Evolutionary conservation across 2,797 vertebrate genomes (phyloP).

Genomic region (Parambassis ranga): DNA sequence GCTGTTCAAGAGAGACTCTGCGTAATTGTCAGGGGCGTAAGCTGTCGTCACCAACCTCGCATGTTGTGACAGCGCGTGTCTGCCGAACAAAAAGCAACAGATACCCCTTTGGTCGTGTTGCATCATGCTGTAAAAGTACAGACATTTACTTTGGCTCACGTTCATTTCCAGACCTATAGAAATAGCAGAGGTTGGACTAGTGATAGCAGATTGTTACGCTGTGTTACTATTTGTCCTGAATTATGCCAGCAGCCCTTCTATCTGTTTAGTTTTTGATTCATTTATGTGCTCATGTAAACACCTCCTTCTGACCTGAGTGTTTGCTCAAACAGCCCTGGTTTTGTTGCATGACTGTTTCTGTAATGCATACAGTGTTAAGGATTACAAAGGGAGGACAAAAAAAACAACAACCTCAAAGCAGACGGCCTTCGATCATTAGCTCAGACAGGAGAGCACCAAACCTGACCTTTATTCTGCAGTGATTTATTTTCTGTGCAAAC

Average conservation of each 20-base stretch:
- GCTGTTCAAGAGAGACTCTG: slow-evolving; percentile 32
- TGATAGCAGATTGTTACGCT: slow-evolving; percentile 1
- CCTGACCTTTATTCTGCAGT: slow-evolving; percentile 10
- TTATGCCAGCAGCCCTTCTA: slow-evolving; percentile 19
- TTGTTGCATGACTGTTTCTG: slow-evolving; percentile 35
- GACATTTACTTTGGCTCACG: slow-evolving; percentile 23
- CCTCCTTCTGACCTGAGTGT: slow-evolving; percentile 24
- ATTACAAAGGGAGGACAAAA: slow-evolving; percentile 37
- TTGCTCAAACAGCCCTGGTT: slow-evolving; percentile 40
- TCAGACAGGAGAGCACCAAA: slow-evolving; percentile 28
- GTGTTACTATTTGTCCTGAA: slow-evolving; percentile 27
- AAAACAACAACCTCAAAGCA: slow-evolving; percentile 7
- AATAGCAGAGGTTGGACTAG: background rate
- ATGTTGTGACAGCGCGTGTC: slow-evolving; percentile 74
- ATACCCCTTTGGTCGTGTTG: slow-evolving; percentile 58
- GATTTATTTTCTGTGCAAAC: slow-evolving; percentile 5
- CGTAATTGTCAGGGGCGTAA: slow-evolving; percentile 53
- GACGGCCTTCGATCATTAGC: slow-evolving; percentile 41
- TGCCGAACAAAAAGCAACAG: slow-evolving; percentile 60
- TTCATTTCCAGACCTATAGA: slow-evolving; percentile 34
- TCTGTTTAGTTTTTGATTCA: slow-evolving; percentile 48
- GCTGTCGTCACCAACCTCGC: slow-evolving; percentile 61
- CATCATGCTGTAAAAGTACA: slow-evolving; percentile 57
- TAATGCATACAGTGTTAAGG: slow-evolving; percentile 11
- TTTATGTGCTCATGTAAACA: slow-evolving; percentile 41